Percentiles rank a stretch among this genome's conserved stretches.
phyloP scores from a whole-genome alignment of 2,113 vertebrate species.

The Corythoichthys intestinalis region DNA sequence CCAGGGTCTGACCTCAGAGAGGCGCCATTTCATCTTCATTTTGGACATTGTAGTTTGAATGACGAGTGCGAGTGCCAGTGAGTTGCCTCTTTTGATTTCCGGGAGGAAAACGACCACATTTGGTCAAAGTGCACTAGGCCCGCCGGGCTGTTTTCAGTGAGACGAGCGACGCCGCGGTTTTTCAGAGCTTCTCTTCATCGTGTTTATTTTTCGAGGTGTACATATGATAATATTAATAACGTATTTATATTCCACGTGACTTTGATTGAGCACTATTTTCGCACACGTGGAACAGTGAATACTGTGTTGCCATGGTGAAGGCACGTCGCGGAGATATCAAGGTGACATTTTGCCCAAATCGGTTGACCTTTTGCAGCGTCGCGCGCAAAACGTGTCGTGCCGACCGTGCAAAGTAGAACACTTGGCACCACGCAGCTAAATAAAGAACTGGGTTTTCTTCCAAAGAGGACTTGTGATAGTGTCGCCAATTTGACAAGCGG shows the following conservation, averaged over 20 bases:
- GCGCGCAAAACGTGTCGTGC: no score
- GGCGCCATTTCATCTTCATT: slow-evolving; percentile 40
- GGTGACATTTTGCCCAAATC: slow-evolving; percentile 12
- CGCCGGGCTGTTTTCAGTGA: slow-evolving; percentile 53
- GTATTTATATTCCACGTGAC: slow-evolving; percentile 74
- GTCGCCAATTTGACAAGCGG: slow-evolving; percentile 8
- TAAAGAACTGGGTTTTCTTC: slow-evolving; percentile 15
- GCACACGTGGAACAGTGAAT: slow-evolving; percentile 32
- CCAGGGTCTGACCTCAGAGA: slow-evolving; percentile 54
- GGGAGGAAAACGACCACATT: slow-evolving; percentile 28
- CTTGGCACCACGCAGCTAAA: background rate
- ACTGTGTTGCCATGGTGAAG: background rate
- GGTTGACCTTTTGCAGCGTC: slow-evolving; percentile 2
- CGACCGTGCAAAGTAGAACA: background rate
- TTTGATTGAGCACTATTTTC: slow-evolving; percentile 66
- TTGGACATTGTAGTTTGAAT: slow-evolving; percentile 8
- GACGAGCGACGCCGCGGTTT: slow-evolving; percentile 36
- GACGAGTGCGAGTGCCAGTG: background rate
- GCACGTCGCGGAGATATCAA: background rate
- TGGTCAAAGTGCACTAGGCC: slow-evolving; percentile 62
- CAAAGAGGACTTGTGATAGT: slow-evolving; percentile 29
- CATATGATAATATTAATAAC: slow-evolving; percentile 60
- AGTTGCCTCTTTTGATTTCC: slow-evolving; percentile 3
- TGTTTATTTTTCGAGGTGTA: slow-evolving; percentile 55
- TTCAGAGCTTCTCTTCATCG: slow-evolving; percentile 58